phyloP scores from a whole-genome alignment of 2,113 vertebrate species.

The Brachypteracias leptosomus region DNA sequence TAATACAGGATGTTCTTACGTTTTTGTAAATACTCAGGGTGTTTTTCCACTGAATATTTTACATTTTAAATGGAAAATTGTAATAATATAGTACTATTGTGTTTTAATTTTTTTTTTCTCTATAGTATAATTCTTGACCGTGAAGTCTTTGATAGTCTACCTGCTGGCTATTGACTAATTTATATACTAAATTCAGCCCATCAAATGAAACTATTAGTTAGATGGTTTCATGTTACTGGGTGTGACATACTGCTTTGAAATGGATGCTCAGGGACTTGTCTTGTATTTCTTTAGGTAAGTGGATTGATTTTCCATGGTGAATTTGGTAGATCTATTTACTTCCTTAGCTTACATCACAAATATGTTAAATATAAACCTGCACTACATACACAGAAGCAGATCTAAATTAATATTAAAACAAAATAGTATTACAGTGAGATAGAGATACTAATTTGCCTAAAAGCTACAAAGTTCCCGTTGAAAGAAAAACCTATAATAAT shows the following conservation, averaged over 20 bases:
- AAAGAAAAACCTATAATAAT: background rate
- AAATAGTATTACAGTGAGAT: background rate
- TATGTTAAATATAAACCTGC: background rate
- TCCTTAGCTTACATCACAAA: background rate
- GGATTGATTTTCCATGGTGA: background rate
- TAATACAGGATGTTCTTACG: background rate
- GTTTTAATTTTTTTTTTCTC: background rate
- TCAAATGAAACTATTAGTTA: background rate
- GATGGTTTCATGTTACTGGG: background rate
- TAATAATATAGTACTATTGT: background rate
- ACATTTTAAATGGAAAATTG: slow-evolving; percentile 36
- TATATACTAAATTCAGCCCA: background rate
- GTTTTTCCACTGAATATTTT: background rate
- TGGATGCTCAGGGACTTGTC: background rate
- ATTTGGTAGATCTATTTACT: background rate
- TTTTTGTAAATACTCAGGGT: slow-evolving; percentile 14
- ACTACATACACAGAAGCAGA: background rate
- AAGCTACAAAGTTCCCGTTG: background rate
- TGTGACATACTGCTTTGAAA: background rate
- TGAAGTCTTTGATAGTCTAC: background rate
- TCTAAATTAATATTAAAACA: background rate
- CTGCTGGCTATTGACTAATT: background rate
- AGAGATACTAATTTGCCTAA: background rate
- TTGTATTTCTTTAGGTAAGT: background rate
- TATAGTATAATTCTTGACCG: background rate